Evolutionary conservation across 2,113 vertebrate genomes (phyloP), one percentile per base, ranked within the genome.

Genomic region (Siniperca knerii): DNA sequence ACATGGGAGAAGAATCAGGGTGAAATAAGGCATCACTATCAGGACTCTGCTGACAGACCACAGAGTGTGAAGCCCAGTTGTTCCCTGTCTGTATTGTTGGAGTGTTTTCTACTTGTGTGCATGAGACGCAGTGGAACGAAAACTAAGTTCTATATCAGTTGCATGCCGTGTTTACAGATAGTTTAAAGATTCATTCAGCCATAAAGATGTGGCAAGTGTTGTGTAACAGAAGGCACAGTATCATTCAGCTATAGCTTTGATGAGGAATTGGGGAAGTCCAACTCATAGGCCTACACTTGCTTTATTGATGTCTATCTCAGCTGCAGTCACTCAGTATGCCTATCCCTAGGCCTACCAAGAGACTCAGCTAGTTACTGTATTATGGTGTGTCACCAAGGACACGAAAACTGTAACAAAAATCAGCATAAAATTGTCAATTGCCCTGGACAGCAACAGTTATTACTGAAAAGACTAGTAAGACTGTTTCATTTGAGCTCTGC

Each of bases 11-110:
- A 80, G 52, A 86, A 81, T 80, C 79, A 62, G 55, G 33, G 54
- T 87, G 72, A 90, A 93, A 90, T 65, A 89, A 89, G 62, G 79
- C 73, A 57, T 93, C 57, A 72, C 86, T 91, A 92, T 94, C 87
- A 80, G 77, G 40, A 44, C 69, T 72, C 46, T 70, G 55, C 75
- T 72, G 40, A 71, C 44, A 91, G 81, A 91, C 73, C 82, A 48
- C 87, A 90, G 68, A 60, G 65, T 77, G 82, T 88, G 75, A 92
- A 91, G 81, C 76, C 46, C 35, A 67, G 54, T 87, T 87, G 83
- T 89, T 87, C 29, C 74, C 74, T 77, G 75, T 89, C 78, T 85
- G 62, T 83, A 42, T 55, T 75, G 29, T 46, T 29, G 6, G 42
- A 77, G 65, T 55, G 42, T 85, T 72, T 82, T 75, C 69, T 82